Conservation (phyloP, 92 coral and sea anemone genomes). For the Zoanthus solanderi region DNA sequence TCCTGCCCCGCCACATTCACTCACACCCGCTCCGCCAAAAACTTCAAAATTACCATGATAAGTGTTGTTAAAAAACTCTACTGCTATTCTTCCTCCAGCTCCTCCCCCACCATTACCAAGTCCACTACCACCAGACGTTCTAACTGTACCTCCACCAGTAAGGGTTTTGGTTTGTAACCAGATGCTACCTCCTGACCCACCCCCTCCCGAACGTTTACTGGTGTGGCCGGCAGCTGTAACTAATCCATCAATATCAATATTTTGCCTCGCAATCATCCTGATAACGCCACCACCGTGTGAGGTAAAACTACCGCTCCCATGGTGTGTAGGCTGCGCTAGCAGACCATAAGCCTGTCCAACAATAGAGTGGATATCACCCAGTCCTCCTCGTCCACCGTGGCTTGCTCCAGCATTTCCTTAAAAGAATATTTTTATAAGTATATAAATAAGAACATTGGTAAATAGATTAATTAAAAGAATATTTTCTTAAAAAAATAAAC, state of each 20-base stretch:
- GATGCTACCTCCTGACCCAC: conserved; percentile 76
- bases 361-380: conserved; percentile 45
- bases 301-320: conserved; percentile 69
- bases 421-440: not conserved
- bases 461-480: too few species aligned
- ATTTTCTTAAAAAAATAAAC: too few species aligned
- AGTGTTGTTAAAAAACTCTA: conserved; percentile 59
- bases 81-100: conserved; percentile 75
- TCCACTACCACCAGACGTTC: conserved; percentile 75
- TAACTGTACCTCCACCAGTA: conserved; percentile 65
- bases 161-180: conserved; percentile 61
- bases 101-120: conserved; percentile 74
- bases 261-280: conserved; percentile 46
- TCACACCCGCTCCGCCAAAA: conserved; percentile 68
- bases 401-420: conserved; percentile 76
- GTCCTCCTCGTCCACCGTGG: conserved; percentile 78
- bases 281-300: conserved; percentile 71
- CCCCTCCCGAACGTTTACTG: conserved; percentile 52
- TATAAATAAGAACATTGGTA: not conserved
- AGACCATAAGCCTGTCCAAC: conserved; percentile 71
- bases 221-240: conserved; percentile 61
- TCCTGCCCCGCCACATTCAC: conserved; percentile 71
- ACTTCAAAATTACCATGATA: conserved; percentile 64
- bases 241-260: conserved; percentile 63
- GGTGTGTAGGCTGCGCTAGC: conserved; percentile 55